Evolutionary conservation across 1,140 invertebrate species (phyloP), one percentile per base, ranked within the genome.

Genomic region (Zaprionus vittiger): DNA sequence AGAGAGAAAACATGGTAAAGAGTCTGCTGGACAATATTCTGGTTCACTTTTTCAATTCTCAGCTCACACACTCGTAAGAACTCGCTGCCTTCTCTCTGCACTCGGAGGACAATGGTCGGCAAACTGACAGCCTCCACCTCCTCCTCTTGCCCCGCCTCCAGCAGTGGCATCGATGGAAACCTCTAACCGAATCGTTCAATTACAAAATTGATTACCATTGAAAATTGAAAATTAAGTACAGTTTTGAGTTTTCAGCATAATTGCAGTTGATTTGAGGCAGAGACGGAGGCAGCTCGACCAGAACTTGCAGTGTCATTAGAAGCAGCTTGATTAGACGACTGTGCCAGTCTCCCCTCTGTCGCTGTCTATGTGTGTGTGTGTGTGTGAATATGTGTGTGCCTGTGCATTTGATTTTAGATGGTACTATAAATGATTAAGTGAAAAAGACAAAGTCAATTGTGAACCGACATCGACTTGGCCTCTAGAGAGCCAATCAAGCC

Each of bases 211-310:
- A 89, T 89, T 83, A 89, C 84, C 81, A 89, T 79, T 84, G 81
- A 89, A 89, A 84, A 79, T 89, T 81, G 79, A 84, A 87, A 89
- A 89, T 89, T 89, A 89, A 89, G 85, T 84, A 81, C 81, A 89
- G 84, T 89, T 89, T 89, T 89, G 75, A 81, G 79, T 84, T 81
- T 89, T 83, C 81, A 81, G 85, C 84, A 84, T 89, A 84, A 89
- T 90, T 90, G 85, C 85, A 89, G 85, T 81, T 77, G 81, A 89
- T 79, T 83, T 75, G 20, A 24, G 20, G 47, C 47, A 24, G 47
- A 2, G 47, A 11, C 20, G 20, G 11, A 5, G 11, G 20, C 22
- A 24, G 20, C 28, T 73, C 38, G 34, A 31, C 49, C 38, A 68
- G 60, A 83, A 89, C 83, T 80, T 89, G 84, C 84, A 89, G 81